These are phyloP conservation scores for Erebia aethiops DNA, from an alignment of 2,888 invertebrate genomes.

Conservation along the genomic window DNA sequence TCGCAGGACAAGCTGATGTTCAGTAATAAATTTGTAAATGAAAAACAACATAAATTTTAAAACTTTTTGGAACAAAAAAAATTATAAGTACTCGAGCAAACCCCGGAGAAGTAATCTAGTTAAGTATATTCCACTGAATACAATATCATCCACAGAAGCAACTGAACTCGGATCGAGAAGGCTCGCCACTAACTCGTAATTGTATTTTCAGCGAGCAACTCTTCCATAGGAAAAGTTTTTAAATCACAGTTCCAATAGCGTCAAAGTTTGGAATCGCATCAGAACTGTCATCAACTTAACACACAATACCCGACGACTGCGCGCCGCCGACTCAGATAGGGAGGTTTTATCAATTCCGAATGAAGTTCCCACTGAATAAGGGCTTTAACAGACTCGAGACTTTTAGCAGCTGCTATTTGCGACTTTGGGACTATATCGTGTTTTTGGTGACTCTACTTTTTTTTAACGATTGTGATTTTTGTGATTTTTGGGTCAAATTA, in stretches of 20 bases:
- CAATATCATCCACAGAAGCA: conserved; percentile 6
- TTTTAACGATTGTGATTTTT: no score
- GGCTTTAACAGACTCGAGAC: not conserved
- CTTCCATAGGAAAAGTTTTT: conserved; percentile 29
- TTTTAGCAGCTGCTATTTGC: not conserved
- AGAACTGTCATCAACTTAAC: conserved; percentile 30
- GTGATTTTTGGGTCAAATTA: no score
- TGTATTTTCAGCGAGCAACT: conserved; percentile 23
- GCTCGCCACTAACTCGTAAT: conserved; percentile 14
- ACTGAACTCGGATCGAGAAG: conserved; percentile 5
- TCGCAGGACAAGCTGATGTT: no score
- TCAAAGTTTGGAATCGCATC: conserved; percentile 30
- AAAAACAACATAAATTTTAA: no score
- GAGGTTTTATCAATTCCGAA: conserved; percentile 38
- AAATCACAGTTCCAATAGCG: conserved; percentile 29
- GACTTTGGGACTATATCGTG: not conserved
- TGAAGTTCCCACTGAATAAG: conserved; percentile 26
- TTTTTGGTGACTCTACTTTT: no score
- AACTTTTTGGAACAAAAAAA: no score
- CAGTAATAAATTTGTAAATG: no score
- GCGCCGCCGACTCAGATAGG: conserved; percentile 27
- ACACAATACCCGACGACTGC: conserved; percentile 24
- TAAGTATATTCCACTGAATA: not conserved
- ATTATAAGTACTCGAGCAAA: no score
- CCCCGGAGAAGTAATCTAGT: not conserved